These are phyloP conservation scores for Acomys russatus DNA, from an alignment of 2,797 vertebrate species.

Conservation along the genomic window DNA sequence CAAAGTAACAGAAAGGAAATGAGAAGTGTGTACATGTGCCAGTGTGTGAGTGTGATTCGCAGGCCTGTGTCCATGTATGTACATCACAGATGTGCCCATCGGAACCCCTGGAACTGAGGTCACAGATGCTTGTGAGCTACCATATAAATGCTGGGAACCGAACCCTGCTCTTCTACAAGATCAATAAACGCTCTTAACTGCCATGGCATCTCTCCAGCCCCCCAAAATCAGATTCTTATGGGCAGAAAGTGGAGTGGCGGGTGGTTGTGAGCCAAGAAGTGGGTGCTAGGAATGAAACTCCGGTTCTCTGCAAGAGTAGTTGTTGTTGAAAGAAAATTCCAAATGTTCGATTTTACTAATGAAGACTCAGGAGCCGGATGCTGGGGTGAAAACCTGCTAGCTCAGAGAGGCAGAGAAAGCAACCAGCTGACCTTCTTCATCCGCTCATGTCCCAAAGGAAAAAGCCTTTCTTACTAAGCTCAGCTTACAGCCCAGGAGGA, in stretches of 20 bases:
- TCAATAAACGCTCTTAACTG: not conserved
- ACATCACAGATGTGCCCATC: no score
- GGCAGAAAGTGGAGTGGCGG: not conserved
- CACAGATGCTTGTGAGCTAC: not conserved
- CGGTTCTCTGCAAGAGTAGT: not conserved
- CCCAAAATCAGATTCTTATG: no score
- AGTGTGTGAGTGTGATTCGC: not conserved
- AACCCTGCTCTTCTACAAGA: not conserved
- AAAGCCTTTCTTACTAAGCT: no score
- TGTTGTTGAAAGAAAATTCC: no score
- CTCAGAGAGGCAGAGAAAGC: no score
- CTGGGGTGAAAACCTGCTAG: no score
- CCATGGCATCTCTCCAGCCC: not conserved
- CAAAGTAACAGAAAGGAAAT: conserved; percentile 35
- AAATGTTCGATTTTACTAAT: no score
- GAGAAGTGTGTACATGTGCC: not conserved
- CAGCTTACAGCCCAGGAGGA: no score
- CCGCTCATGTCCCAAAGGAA: no score
- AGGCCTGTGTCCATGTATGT: not conserved
- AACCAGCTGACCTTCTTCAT: no score
- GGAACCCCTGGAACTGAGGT: not conserved
- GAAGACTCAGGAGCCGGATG: no score
- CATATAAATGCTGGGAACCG: not conserved
- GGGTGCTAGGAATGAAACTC: not conserved
- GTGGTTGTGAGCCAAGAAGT: not conserved